Evolutionary conservation across 2,797 vertebrate species (phyloP).

Genomic region (Melanotaenia pygmaea): DNA sequence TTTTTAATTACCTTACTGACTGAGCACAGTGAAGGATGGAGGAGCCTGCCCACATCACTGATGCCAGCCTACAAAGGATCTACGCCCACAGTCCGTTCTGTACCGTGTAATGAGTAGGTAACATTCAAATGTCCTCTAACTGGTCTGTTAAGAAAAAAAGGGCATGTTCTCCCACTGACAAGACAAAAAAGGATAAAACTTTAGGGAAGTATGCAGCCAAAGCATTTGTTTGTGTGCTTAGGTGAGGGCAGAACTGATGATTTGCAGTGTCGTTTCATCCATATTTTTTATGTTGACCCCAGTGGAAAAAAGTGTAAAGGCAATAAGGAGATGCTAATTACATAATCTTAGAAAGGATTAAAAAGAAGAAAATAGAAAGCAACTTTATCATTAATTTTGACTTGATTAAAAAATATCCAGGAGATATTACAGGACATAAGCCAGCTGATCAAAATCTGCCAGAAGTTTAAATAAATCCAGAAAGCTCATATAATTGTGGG

Average conservation of each 20-base stretch:
- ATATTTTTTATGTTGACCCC: background rate
- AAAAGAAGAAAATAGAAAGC: background rate
- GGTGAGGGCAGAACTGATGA: background rate
- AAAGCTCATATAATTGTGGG: background rate
- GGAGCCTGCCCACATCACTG: conserved; percentile 64
- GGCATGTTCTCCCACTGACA: background rate
- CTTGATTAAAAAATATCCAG: background rate
- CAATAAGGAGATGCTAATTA: background rate
- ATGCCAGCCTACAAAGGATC: conserved; percentile 52
- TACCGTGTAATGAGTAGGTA: conserved; percentile 55
- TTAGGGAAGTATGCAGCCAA: conserved; percentile 8
- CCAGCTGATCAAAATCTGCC: background rate
- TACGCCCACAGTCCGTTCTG: conserved; percentile 54
- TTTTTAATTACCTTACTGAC: conserved; percentile 82
- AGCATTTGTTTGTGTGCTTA: background rate
- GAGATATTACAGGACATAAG: background rate
- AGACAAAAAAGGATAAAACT: conserved; percentile 20
- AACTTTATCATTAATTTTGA: background rate
- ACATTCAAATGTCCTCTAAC: conserved; percentile 72
- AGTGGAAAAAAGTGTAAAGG: conserved; percentile 3
- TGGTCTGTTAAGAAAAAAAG: conserved; percentile 26
- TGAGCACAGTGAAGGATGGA: conserved; percentile 78
- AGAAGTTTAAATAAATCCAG: background rate
- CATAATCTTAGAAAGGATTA: background rate
- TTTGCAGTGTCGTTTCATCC: background rate